A percentile compares a stretch with the other conserved stretches of the same genome.
Evolutionary conservation across 2,888 invertebrate genomes (phyloP).

Genomic region (Chalcis sispes): DNA sequence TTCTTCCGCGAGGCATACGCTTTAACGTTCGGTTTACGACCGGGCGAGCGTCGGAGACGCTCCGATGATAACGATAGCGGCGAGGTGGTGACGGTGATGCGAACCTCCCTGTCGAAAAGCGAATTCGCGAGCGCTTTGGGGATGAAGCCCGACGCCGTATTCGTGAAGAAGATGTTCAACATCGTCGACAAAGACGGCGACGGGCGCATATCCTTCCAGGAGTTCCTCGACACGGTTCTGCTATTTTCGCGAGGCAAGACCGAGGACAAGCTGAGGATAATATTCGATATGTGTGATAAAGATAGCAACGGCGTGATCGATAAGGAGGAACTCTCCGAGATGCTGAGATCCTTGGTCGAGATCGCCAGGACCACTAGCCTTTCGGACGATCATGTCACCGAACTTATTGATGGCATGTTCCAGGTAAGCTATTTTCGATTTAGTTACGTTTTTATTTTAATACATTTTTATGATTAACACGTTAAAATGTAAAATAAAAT

Average conservation of each 20-base stretch:
- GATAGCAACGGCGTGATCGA: conserved; percentile 96
- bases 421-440: conserved; percentile 33
- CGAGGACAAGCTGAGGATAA: conserved; percentile 94
- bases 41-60: conserved; percentile 85
- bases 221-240: conserved; percentile 95
- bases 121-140: conserved; percentile 97
- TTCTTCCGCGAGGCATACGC: conserved; percentile 98
- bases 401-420: conserved; percentile 94
- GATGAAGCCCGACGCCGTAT: conserved; percentile 95
- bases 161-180: conserved; percentile 98
- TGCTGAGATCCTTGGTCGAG: conserved; percentile 94
- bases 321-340: conserved; percentile 93
- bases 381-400: conserved; percentile 92
- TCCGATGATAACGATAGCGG: conserved; percentile 86
- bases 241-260: conserved; percentile 94
- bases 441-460: too few species aligned
- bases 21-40: conserved; percentile 91
- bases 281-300: conserved; percentile 98
- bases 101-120: conserved; percentile 91
- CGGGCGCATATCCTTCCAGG: conserved; percentile 95
- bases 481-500: too few species aligned
- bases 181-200: conserved; percentile 96
- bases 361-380: conserved; percentile 94
- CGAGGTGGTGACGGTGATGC: conserved; percentile 94
- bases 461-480: too few species aligned